Evolutionary conservation across 1,140 invertebrate species (phyloP).

Genomic region (Drosophila kepulauana): DNA sequence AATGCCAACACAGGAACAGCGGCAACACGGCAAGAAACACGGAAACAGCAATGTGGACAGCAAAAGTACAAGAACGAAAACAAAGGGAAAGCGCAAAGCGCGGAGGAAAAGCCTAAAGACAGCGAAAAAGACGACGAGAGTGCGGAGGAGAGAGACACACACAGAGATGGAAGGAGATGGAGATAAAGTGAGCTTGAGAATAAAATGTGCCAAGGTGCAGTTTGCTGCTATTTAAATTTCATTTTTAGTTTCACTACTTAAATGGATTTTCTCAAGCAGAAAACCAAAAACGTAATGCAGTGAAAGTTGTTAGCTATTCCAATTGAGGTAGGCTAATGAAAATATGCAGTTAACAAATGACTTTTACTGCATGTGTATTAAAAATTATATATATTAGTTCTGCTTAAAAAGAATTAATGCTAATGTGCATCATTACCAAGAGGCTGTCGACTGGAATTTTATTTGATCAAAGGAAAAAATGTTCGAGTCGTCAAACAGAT

Average conservation of each 20-base stretch:
- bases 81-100: background rate
- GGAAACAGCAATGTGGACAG: slow-evolving; percentile 69
- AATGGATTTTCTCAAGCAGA: slow-evolving; percentile 9
- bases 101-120: background rate
- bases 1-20: slow-evolving; percentile 79
- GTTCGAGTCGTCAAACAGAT: too few species aligned
- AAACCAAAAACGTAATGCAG: slow-evolving; percentile 28
- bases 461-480: too few species aligned
- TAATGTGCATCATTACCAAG: too few species aligned
- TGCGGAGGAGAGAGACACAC: background rate
- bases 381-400: too few species aligned
- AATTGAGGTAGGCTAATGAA: too few species aligned
- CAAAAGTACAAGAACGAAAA: slow-evolving; percentile 23
- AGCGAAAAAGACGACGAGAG: slow-evolving; percentile 4
- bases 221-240: slow-evolving; percentile 74
- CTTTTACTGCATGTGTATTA: too few species aligned
- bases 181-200: background rate
- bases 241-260: slow-evolving; percentile 51
- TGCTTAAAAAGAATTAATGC: too few species aligned
- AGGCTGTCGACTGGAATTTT: too few species aligned
- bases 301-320: slow-evolving; percentile 25
- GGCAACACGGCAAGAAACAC: slow-evolving; percentile 70
- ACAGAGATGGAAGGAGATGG: background rate
- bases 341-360: too few species aligned
- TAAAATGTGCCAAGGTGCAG: slow-evolving; percentile 54